phyloP scores from a whole-genome alignment of 2,113 vertebrate species.

The Charina bottae region DNA sequence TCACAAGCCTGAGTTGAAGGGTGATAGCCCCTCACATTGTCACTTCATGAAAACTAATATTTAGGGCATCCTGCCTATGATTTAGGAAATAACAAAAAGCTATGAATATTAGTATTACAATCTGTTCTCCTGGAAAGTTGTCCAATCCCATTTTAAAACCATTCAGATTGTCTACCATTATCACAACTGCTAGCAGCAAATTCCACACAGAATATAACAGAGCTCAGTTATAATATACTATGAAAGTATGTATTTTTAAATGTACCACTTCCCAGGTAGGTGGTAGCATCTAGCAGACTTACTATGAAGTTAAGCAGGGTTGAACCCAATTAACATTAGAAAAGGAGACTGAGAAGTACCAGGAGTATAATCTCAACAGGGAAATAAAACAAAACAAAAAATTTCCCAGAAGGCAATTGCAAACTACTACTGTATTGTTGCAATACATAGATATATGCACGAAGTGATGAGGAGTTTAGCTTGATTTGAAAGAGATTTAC shows the following conservation, averaged over 20 bases:
- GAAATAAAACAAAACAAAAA: background rate
- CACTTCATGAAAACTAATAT: background rate
- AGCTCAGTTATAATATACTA: background rate
- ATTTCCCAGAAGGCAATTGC: background rate
- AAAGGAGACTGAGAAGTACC: too few relatives aligned
- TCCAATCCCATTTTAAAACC: too few relatives aligned
- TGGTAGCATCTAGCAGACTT: too few relatives aligned
- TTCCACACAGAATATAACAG: background rate
- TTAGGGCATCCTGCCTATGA: background rate
- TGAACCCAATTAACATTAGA: too few relatives aligned
- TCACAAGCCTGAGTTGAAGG: background rate
- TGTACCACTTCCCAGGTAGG: too few relatives aligned
- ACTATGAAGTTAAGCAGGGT: too few relatives aligned
- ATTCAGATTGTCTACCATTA: too few relatives aligned
- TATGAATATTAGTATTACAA: background rate
- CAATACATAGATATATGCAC: background rate
- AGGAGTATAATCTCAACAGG: too few relatives aligned
- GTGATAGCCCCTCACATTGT: background rate
- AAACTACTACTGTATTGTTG: background rate
- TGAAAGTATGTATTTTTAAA: too few relatives aligned
- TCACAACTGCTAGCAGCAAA: too few relatives aligned
- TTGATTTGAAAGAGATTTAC: background rate
- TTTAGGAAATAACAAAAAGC: background rate
- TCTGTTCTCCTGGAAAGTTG: too few relatives aligned
- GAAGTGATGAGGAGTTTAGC: background rate